Percentiles rank a stretch among this genome's conserved stretches.
These are phyloP conservation scores for Psittacus erithacus DNA, from an alignment of 2,113 vertebrate species.

Conservation along the genomic window DNA sequence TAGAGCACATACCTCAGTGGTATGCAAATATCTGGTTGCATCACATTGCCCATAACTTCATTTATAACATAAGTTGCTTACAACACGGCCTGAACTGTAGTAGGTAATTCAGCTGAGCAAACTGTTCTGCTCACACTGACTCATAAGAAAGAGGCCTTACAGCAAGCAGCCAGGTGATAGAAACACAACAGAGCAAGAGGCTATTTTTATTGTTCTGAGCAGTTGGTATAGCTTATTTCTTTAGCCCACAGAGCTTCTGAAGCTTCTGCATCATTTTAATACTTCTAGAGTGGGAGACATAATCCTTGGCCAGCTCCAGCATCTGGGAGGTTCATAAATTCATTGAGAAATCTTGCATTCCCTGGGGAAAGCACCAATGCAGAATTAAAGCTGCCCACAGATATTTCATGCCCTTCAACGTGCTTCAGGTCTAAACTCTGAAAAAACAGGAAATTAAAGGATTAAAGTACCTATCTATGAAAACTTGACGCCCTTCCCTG, in stretches of 20 bases:
- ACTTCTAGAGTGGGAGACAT: neutral
- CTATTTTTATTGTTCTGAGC: neutral
- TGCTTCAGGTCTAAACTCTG: neutral
- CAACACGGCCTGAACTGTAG: neutral
- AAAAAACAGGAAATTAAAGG: neutral
- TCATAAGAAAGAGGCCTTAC: neutral
- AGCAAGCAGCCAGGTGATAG: neutral
- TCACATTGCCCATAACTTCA: neutral
- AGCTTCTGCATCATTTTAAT: neutral
- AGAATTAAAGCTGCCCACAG: neutral
- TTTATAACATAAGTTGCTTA: neutral
- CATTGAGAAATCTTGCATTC: neutral
- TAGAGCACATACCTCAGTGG: neutral
- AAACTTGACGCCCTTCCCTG: neutral
- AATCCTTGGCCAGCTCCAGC: neutral
- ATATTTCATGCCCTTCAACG: neutral
- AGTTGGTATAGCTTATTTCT: neutral
- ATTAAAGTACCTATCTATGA: neutral
- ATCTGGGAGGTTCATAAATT: neutral
- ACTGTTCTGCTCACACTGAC: conserved; percentile 6
- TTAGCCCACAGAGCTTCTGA: neutral
- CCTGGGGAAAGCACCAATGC: neutral
- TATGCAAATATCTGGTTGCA: conserved; percentile 21
- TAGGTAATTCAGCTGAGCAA: conserved; percentile 4
- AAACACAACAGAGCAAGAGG: neutral